Evolutionary conservation across 2,797 vertebrate species (phyloP).

Genomic region (Saguinus oedipus): DNA sequence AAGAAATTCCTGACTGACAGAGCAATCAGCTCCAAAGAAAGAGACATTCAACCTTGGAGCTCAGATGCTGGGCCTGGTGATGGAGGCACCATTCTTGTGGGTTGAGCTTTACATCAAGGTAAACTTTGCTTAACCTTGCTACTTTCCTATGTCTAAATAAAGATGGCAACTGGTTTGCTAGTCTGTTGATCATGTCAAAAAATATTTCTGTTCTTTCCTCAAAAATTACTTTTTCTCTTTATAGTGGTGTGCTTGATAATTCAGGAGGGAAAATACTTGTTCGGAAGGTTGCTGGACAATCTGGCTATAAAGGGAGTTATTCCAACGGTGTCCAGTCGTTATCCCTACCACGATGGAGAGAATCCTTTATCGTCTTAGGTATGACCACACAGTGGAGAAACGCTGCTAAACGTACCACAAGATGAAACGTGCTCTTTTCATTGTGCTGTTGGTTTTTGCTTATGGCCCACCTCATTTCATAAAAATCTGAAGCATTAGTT

Average conservation of each 20-base stretch:
- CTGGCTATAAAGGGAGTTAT: slow-evolving; percentile 91
- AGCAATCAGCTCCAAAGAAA: not conserved
- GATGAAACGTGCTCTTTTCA: not conserved
- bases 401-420: accelerated
- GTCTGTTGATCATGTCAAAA: not conserved
- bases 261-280: slow-evolving; percentile 95
- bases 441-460: not conserved
- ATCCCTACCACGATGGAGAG: slow-evolving; percentile 95
- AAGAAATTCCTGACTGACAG: not conserved
- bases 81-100: not conserved
- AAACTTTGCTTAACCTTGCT: not conserved
- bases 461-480: not conserved
- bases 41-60: not conserved
- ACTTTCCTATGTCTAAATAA: not conserved
- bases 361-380: slow-evolving; percentile 96
- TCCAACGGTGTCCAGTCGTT: slow-evolving; percentile 92
- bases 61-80: not conserved
- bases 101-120: too few relatives aligned
- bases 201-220: not conserved
- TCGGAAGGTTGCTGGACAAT: slow-evolving; percentile 94
- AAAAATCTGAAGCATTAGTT: slow-evolving; percentile 39
- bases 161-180: not conserved
- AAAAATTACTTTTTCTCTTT: slow-evolving; percentile 35
- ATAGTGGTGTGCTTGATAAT: slow-evolving; percentile 93
- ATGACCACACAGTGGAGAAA: accelerated